These are phyloP conservation scores for Exephanes ischioxanthus DNA, from an alignment of 2,888 invertebrate species.

Conservation along the genomic window DNA sequence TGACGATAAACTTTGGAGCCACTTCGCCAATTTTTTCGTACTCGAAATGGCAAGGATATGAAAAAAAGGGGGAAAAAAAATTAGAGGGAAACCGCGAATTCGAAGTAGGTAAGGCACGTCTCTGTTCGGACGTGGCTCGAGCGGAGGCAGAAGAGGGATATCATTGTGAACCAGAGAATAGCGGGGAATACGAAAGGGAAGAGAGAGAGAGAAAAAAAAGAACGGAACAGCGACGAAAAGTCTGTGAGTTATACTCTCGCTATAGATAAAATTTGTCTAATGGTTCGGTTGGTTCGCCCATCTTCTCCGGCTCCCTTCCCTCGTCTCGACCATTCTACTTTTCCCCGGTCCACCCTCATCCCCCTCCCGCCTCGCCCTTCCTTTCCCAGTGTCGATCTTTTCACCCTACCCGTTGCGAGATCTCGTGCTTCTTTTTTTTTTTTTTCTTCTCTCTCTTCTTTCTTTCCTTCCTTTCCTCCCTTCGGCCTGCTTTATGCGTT, in stretches of 20 bases:
- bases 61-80: slow-evolving; percentile 9
- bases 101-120: slow-evolving; percentile 34
- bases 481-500: slow-evolving; percentile 56
- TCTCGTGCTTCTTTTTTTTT: slow-evolving; percentile 32
- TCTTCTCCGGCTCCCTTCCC: slow-evolving; percentile 55
- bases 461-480: slow-evolving; percentile 58
- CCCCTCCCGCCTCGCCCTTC: slow-evolving; percentile 31
- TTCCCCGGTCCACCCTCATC: slow-evolving; percentile 23
- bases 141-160: slow-evolving; percentile 4
- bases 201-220: slow-evolving; percentile 64
- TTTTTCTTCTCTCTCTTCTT: slow-evolving; percentile 37
- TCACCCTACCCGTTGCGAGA: slow-evolving; percentile 50
- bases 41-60: not conserved
- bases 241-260: slow-evolving; percentile 72
- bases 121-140: slow-evolving; percentile 19
- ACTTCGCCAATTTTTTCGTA: not conserved
- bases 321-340: slow-evolving; percentile 46
- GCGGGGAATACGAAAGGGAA: slow-evolving; percentile 39
- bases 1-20: slow-evolving; percentile 5
- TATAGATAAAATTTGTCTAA: slow-evolving; percentile 83
- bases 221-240: slow-evolving; percentile 30
- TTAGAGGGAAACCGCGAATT: slow-evolving; percentile 43
- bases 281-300: slow-evolving; percentile 74
- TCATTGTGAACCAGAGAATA: slow-evolving; percentile 31
- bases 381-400: slow-evolving; percentile 71